Evolutionary conservation across 2,797 vertebrate genomes (phyloP).

Genomic region (Etheostoma perlongum): DNA sequence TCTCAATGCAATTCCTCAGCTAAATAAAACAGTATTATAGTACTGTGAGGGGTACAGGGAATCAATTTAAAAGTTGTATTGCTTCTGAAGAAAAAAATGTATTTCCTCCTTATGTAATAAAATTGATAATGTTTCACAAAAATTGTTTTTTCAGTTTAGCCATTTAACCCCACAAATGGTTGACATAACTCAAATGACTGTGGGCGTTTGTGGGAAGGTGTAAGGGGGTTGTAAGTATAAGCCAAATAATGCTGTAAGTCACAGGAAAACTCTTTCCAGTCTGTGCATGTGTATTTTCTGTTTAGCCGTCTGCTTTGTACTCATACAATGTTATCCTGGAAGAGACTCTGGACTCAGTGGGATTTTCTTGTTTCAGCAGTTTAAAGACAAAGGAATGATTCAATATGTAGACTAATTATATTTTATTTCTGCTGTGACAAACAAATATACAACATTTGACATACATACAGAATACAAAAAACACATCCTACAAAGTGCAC

Average conservation of each 20-base stretch:
- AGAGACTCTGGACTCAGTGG: conserved; percentile 58
- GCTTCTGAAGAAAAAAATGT: conserved; percentile 17
- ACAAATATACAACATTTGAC: conserved; percentile 54
- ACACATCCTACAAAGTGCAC: conserved; percentile 33
- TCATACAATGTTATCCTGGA: conserved; percentile 52
- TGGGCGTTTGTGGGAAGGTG: background rate
- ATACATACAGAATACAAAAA: conserved; percentile 49
- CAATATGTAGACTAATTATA: conserved; percentile 55
- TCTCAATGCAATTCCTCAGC: background rate
- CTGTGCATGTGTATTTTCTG: conserved; percentile 38
- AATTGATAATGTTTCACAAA: conserved; percentile 11
- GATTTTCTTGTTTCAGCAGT: conserved; percentile 71
- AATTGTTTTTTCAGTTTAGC: background rate
- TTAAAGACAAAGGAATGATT: conserved; percentile 64
- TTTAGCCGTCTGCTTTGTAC: conserved; percentile 53
- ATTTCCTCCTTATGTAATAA: background rate
- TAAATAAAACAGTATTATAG: background rate
- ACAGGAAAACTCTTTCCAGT: conserved; percentile 25
- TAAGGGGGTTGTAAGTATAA: background rate
- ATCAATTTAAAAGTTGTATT: conserved; percentile 18
- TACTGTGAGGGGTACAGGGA: background rate
- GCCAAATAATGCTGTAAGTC: conserved; percentile 29
- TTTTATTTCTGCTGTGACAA: conserved; percentile 54
- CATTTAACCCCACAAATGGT: background rate
- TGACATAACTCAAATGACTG: background rate